phyloP scores from a whole-genome alignment of 2,113 vertebrate species.

The Cyanoramphus novaezelandiae region DNA sequence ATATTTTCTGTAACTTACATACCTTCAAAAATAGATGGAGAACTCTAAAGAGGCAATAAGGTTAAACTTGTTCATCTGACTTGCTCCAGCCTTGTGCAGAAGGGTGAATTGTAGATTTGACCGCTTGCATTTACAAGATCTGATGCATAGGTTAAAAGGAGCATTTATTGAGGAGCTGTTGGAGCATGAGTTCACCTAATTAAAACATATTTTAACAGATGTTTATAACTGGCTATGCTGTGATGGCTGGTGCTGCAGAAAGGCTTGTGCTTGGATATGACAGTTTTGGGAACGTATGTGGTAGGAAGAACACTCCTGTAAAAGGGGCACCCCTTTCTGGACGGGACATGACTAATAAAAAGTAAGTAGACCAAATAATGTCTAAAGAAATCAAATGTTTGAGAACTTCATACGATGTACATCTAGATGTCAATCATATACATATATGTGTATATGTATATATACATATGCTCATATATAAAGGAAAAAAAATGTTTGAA shows the following conservation, averaged over 20 bases:
- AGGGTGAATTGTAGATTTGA: background rate
- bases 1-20: background rate
- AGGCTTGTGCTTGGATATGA: constrained; percentile 82
- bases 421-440: background rate
- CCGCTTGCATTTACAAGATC: background rate
- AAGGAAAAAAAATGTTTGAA: background rate
- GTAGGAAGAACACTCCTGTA: constrained; percentile 76
- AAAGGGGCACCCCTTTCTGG: constrained; percentile 80
- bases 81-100: background rate
- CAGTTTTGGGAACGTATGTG: constrained; percentile 83
- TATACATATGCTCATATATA: background rate
- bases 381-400: background rate
- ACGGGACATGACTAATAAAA: constrained; percentile 79
- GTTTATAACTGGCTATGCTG: constrained; percentile 79
- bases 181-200: background rate
- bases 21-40: background rate
- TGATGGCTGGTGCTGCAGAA: constrained; percentile 74
- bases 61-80: background rate
- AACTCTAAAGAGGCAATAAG: background rate
- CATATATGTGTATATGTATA: background rate
- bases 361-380: constrained; percentile 65
- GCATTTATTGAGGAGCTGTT: background rate
- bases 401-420: background rate
- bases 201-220: constrained; percentile 62
- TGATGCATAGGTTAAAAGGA: background rate